Base-by-base conservation (phyloP, 2,888 invertebrate genomes). In the Macrosoma leucophasiata region DNA sequence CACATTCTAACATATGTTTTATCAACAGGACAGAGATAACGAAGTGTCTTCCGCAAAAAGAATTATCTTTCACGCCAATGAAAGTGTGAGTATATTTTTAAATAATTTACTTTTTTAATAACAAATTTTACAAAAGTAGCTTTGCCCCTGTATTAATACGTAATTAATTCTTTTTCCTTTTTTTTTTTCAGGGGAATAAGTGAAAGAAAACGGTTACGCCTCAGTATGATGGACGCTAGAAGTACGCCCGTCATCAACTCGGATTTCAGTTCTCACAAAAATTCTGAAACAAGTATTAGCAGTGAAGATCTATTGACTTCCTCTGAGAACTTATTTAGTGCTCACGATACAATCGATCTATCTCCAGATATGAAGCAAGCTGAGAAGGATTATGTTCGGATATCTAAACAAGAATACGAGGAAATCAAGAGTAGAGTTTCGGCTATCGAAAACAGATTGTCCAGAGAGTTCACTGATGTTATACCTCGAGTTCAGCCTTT, bases 361-460 rank as follows among this genome's bases (percentile, higher is more conserved):
- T 78, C 74, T 3, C 65, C 79, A 3, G 75, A 74, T 46, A 74
- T 55, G 71, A 84, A 58, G 67, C 84, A 55, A 49, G 46, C 49
- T 0, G 65, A 78, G 21, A 81, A 78, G 50, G 90, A 91, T 54
- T 91, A 90, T 55, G 90, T 92, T 3, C 84, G 88, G 48, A 89
- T 92, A 51, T 87, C 91, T 2, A 91, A 91, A 70, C 88, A 86
- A 36, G 92, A 93, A 66, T 93, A 92, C 51, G 91, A 92, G 63
- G 91, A 90, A 48, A 92, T 93, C 26, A 91, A 92, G 63, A 90
- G 86, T 58, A 79, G 92, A 58, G 90, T 93, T 6, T 88, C 89
- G 0, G 90, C 89, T 3, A 91, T 93, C 35, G 92, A 92, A 63
- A 86, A 86, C 26, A 81, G 89, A 50, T 86, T 92, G 45, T 90